A percentile compares a stretch with the other conserved stretches of the same genome.
These are phyloP conservation scores for Perca fluviatilis DNA, from an alignment of 2,113 vertebrate species.

Conservation along the genomic window DNA sequence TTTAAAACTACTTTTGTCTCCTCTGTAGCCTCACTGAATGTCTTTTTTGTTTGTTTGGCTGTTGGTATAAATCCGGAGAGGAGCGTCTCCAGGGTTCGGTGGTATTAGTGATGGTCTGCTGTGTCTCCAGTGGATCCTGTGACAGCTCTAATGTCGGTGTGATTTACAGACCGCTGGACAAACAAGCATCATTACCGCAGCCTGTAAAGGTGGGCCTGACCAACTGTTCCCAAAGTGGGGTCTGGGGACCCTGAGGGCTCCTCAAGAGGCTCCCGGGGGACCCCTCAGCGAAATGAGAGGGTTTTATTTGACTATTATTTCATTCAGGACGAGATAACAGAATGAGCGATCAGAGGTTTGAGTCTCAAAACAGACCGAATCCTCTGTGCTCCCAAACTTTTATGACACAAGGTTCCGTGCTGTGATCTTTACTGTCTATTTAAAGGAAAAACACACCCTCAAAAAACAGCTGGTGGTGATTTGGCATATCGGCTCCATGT, in stretches of 20 bases:
- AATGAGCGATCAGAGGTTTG: conserved; percentile 44
- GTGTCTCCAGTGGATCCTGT: conserved; percentile 59
- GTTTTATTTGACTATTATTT: conserved; percentile 68
- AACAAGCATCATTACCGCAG: conserved; percentile 74
- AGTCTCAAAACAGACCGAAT: conserved; percentile 6
- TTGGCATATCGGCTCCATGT: background rate
- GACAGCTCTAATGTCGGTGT: conserved; percentile 70
- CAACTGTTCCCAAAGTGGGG: conserved; percentile 49
- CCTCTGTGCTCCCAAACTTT: background rate
- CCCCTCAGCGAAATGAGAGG: conserved; percentile 39
- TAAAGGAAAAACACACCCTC: background rate
- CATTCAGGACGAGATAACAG: conserved; percentile 24
- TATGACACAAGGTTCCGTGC: background rate
- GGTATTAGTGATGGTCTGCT: conserved; percentile 61
- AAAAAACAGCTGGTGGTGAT: background rate
- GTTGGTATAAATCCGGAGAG: conserved; percentile 9
- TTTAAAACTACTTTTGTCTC: conserved; percentile 62
- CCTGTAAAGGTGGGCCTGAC: conserved; percentile 42
- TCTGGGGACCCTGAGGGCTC: conserved; percentile 57
- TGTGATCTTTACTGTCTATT: background rate
- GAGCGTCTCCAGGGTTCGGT: conserved; percentile 15
- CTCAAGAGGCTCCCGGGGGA: conserved; percentile 22
- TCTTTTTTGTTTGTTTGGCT: background rate
- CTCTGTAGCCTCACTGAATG: background rate
- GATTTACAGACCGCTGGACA: conserved; percentile 73